Evolutionary conservation across 2,113 vertebrate genomes (phyloP).

Genomic region (Ciconia stormi): DNA sequence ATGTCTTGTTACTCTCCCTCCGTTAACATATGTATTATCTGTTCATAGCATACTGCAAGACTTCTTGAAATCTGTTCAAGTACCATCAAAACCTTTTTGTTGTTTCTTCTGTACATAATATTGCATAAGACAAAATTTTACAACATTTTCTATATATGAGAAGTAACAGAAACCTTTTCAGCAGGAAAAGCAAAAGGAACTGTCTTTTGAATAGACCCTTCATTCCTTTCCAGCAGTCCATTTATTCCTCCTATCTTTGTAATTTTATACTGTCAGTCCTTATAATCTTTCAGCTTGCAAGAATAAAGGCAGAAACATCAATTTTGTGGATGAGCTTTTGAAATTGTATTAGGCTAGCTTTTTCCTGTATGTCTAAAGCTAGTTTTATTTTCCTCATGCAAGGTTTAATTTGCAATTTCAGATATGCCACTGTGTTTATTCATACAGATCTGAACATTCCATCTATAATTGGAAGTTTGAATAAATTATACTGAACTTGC

Average conservation of each 20-base stretch:
- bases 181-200: slow-evolving; percentile 3
- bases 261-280: slow-evolving; percentile 24
- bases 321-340: slow-evolving; percentile 6
- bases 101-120: neutral
- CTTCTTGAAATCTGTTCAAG: neutral
- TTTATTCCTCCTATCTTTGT: slow-evolving; percentile 43
- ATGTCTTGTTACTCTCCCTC: neutral
- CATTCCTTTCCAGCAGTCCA: slow-evolving; percentile 25
- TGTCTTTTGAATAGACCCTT: slow-evolving; percentile 35
- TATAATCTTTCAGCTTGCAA: slow-evolving; percentile 21
- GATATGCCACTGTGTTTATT: neutral
- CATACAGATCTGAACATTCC: neutral
- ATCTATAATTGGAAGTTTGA: neutral
- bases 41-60: neutral
- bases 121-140: neutral
- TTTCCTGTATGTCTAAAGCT: neutral
- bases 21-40: slow-evolving; percentile 1
- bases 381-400: neutral
- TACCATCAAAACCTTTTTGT: neutral
- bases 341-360: neutral
- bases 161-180: slow-evolving; percentile 44
- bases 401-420: slow-evolving; percentile 7
- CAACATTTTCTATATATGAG: neutral
- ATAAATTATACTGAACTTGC: slow-evolving; percentile 9
- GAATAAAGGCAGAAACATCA: slow-evolving; percentile 23